phyloP scores from a whole-genome alignment of 2,888 invertebrate genomes.

The Heterodera filipjevi region DNA sequence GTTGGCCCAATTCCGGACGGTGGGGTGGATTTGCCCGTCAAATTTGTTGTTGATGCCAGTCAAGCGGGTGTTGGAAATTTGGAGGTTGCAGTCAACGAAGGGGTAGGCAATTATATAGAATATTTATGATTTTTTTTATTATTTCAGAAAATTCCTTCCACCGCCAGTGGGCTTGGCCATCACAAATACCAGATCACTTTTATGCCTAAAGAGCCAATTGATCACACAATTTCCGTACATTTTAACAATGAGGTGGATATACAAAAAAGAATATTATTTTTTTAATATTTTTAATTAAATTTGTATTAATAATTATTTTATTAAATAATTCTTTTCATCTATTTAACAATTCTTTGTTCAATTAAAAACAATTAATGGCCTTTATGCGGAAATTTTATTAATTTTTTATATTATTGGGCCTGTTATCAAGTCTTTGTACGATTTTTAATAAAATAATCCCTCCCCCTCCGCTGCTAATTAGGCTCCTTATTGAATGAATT shows the following conservation, averaged over 20 bases:
- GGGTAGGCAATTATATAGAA: conserved; percentile 66
- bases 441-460: too few relatives aligned
- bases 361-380: too few relatives aligned
- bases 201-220: conserved; percentile 59
- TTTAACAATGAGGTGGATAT: conserved; percentile 65
- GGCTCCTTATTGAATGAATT: too few relatives aligned
- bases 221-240: conserved; percentile 62
- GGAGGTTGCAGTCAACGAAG: conserved; percentile 96
- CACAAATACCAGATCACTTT: conserved; percentile 66
- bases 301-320: too few relatives aligned
- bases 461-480: too few relatives aligned
- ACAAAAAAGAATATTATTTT: too few relatives aligned
- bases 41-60: conserved; percentile 86
- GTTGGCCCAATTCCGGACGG: conserved; percentile 82
- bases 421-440: too few relatives aligned
- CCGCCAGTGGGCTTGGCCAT: conserved; percentile 92
- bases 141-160: conserved; percentile 80
- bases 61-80: conserved; percentile 97
- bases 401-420: too few relatives aligned
- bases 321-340: too few relatives aligned
- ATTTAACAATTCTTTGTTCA: too few relatives aligned
- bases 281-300: neutral
- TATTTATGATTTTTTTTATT: neutral
- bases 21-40: conserved; percentile 86
- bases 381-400: too few relatives aligned